Percentiles rank a stretch among this genome's conserved stretches.
Evolutionary conservation across 1,140 invertebrate species (phyloP).

Genomic region (Mactra quadrangularis): DNA sequence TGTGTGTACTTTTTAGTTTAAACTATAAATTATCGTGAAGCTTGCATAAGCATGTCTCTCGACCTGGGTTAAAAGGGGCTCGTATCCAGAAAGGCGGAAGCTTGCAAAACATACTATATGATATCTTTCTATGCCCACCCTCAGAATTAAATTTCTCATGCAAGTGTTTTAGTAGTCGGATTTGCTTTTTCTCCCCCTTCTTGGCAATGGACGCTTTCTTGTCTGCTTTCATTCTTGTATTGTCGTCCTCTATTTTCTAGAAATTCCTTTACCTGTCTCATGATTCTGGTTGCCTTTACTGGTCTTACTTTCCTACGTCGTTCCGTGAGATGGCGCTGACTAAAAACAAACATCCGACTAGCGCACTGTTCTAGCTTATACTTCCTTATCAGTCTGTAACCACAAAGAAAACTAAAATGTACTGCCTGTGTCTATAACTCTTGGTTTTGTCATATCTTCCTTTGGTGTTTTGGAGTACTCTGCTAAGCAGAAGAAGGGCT

Average conservation of each 20-base stretch:
- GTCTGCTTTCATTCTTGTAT: neutral
- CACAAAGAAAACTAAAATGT: neutral
- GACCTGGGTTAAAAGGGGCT: neutral
- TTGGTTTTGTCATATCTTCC: neutral
- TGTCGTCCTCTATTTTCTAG: neutral
- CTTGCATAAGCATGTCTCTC: slow-evolving; percentile 37
- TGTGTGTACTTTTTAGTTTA: neutral
- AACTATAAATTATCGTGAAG: slow-evolving; percentile 27
- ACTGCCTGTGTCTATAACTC: neutral
- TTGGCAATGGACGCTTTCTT: neutral
- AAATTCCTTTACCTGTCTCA: neutral
- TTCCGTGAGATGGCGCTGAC: no score
- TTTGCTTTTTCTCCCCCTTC: neutral
- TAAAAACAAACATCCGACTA: no score
- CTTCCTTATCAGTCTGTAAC: neutral
- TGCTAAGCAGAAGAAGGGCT: neutral
- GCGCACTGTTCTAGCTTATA: no score
- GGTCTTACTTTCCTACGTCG: no score
- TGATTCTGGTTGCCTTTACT: neutral
- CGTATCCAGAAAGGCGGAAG: slow-evolving; percentile 24
- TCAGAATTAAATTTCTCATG: slow-evolving; percentile 4
- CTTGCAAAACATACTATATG: slow-evolving; percentile 35
- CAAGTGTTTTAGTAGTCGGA: neutral
- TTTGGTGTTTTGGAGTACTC: neutral
- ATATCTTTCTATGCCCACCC: neutral